Conservation (phyloP, 1,140 invertebrate genomes). For the Lepeophtheirus salmonis region DNA sequence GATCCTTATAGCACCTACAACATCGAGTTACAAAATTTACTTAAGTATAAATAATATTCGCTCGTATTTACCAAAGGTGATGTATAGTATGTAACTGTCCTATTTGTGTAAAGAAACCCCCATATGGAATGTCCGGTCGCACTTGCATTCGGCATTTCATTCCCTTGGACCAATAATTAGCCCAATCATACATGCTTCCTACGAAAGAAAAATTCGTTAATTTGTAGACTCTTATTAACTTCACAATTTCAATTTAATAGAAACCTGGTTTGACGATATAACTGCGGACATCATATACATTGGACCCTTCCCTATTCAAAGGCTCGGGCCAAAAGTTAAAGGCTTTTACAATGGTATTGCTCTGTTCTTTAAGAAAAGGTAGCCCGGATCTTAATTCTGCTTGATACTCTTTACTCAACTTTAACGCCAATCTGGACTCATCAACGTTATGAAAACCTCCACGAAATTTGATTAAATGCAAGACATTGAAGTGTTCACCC, state of each 20-base stretch:
- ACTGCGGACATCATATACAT: constrained; percentile 10
- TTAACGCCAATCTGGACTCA: neutral
- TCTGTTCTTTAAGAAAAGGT: neutral
- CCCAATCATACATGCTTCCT: constrained; percentile 18
- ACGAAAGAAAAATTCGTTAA: no score
- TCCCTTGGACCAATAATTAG: constrained; percentile 18
- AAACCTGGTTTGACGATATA: constrained; percentile 4
- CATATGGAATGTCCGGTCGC: constrained; percentile 15
- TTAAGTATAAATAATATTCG: no score
- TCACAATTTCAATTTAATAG: neutral
- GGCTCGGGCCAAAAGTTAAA: constrained; percentile 2
- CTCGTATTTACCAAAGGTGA: constrained; percentile 18
- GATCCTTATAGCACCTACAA: constrained; percentile 47
- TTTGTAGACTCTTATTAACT: neutral
- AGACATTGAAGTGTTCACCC: neutral
- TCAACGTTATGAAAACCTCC: constrained; percentile 8
- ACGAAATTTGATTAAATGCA: constrained; percentile 8
- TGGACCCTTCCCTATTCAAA: neutral
- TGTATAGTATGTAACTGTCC: constrained; percentile 16
- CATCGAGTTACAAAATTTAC: no score
- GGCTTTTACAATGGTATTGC: neutral
- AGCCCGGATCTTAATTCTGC: neutral
- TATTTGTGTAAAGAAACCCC: constrained; percentile 17
- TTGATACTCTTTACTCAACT: neutral
- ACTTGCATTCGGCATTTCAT: constrained; percentile 10